Conservation (phyloP, 2,113 vertebrate genomes). For the Columba livia region DNA sequence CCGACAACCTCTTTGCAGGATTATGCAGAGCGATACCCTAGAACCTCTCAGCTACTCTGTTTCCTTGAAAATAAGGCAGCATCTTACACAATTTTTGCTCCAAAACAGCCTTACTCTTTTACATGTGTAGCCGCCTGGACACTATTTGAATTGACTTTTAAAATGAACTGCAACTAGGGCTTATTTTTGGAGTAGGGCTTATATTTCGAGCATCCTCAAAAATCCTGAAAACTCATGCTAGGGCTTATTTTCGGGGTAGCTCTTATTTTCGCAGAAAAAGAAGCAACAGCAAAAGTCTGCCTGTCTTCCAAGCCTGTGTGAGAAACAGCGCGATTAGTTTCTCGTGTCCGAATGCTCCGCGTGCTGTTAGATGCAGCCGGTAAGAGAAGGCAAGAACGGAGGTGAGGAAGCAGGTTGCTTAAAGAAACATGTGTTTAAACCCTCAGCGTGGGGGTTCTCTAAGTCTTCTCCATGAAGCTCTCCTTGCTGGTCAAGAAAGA, state of each 20-base stretch:
- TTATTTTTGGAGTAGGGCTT: no score
- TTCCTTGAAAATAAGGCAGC: no score
- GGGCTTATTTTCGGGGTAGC: no score
- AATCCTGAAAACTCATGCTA: no score
- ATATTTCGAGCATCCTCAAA: no score
- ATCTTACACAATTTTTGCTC: no score
- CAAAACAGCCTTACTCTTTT: no score
- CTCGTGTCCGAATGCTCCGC: background rate
- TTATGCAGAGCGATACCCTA: background rate
- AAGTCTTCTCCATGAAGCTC: background rate
- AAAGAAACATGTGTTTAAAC: background rate
- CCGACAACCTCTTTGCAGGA: background rate
- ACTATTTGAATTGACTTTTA: no score
- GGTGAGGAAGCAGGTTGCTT: background rate
- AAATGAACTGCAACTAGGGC: no score
- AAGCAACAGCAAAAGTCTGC: background rate
- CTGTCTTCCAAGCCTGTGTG: background rate
- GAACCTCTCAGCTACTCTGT: background rate
- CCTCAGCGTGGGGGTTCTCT: background rate
- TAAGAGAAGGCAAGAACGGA: background rate
- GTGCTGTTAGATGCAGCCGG: background rate
- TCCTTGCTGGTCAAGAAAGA: background rate
- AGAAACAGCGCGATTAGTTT: background rate
- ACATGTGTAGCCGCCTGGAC: no score
- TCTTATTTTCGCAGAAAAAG: background rate